Evolutionary conservation across 2,888 invertebrate species (phyloP).

Genomic region (Sphinx pinastri): DNA sequence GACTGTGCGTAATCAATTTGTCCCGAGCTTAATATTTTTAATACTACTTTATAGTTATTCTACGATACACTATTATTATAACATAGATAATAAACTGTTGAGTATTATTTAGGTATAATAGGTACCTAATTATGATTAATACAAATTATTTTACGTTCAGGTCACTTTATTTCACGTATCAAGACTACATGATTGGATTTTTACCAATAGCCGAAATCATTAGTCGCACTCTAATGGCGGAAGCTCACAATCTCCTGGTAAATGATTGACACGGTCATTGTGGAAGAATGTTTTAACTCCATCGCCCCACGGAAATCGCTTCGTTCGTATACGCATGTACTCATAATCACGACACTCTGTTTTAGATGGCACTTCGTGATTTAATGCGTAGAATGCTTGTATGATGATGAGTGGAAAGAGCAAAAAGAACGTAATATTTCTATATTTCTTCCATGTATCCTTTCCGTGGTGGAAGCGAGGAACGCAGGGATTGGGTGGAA

Average conservation of each 20-base stretch:
- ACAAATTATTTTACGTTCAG: slow-evolving; percentile 8
- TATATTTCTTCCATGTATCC: slow-evolving; percentile 61
- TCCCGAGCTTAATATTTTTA: too few relatives aligned
- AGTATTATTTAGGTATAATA: too few relatives aligned
- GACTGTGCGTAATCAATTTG: too few relatives aligned
- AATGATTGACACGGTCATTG: slow-evolving; percentile 88
- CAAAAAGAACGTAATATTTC: slow-evolving; percentile 57
- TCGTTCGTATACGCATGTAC: slow-evolving; percentile 89
- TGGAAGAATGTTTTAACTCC: slow-evolving; percentile 93
- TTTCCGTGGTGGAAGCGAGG: slow-evolving; percentile 59
- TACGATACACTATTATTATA: too few relatives aligned
- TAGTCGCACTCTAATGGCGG: slow-evolving; percentile 64
- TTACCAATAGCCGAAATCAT: slow-evolving; percentile 26
- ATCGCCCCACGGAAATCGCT: slow-evolving; percentile 96
- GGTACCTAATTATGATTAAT: background rate
- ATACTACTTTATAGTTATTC: too few relatives aligned
- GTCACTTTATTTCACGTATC: slow-evolving; percentile 22
- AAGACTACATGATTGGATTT: background rate
- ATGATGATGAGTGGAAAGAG: slow-evolving; percentile 62
- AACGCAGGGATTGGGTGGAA: slow-evolving; percentile 60
- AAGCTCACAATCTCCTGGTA: slow-evolving; percentile 68
- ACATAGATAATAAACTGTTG: too few relatives aligned
- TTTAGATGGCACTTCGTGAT: slow-evolving; percentile 49
- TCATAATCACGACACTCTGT: slow-evolving; percentile 85
- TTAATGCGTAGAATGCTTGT: slow-evolving; percentile 48